Evolutionary conservation across 2,113 vertebrate species (phyloP), one percentile per base, ranked within the genome.

Genomic region (Lucifuga dentata): DNA sequence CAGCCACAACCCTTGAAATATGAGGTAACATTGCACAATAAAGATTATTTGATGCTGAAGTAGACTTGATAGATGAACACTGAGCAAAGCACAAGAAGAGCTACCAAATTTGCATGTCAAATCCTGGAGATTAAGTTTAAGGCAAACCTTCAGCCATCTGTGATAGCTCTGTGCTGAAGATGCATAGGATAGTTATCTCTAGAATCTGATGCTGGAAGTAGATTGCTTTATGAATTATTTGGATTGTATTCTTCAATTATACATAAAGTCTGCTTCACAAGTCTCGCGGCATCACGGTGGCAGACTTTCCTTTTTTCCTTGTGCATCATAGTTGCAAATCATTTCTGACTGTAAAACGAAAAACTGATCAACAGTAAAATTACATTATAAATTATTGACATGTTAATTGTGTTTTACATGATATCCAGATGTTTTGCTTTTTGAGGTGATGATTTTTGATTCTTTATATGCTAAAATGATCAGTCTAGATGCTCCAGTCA

Each of bases 161-260:
- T 63, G 58, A 83, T 78, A 55, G 79, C 59, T 68, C 57, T 39
- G 21, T 21, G 15, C 44, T 41, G 67, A 73, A 59, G 77, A 85
- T 72, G 50, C 43, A 38, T 15, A 35, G 38, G 59, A 69, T 60
- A 49, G 41, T 63, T 62, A 65, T 85, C 65, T 24, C n/a, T 48
- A n/a, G 20, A 55, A 75, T 68, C 44, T 12, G 49, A 80, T 83
- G 58, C 49, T 76, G 55, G 43, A 32, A 76, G 53, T 73, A 53
- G 48, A 84, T 73, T 75, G 50, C 61, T 66, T 76, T 58, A 76
- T 80, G 56, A 88, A 79, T 75, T 78, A 80, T 81, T 85, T 69
- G 53, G 50, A 61, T 33, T 70, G 50, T 70, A 45, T 48, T 43
- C 45, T 80, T 84, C 39, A 82, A 65, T 80, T 80, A 72, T 84